Conservation (phyloP, 1,140 invertebrate species). For the Orchestia grillus region DNA sequence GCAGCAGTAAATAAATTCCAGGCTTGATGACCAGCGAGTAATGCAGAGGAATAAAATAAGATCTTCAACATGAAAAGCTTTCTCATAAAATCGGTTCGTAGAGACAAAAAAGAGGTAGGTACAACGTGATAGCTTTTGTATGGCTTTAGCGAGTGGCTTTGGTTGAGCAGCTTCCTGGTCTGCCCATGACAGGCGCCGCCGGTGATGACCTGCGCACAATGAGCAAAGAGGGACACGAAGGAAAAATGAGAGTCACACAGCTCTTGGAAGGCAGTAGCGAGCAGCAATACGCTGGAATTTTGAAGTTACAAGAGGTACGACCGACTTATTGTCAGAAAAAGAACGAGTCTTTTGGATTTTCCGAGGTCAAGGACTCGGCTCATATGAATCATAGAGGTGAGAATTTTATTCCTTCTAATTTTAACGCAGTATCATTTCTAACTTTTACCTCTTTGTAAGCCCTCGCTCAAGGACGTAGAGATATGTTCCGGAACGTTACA, state of each 20-base stretch:
- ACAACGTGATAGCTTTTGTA: slow-evolving; percentile 30
- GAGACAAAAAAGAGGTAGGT: background rate
- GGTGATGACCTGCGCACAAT: background rate
- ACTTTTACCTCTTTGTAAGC: background rate
- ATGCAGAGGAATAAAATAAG: background rate
- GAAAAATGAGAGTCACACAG: background rate
- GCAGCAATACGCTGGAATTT: background rate
- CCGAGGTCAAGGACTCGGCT: background rate
- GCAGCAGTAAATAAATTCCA: background rate
- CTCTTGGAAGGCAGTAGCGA: background rate
- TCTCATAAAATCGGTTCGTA: background rate
- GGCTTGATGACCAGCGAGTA: background rate
- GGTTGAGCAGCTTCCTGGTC: background rate
- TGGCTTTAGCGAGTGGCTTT: background rate
- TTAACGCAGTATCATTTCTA: background rate
- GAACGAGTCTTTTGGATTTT: background rate
- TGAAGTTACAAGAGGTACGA: background rate
- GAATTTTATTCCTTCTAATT: background rate
- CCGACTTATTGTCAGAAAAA: background rate
- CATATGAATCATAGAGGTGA: background rate
- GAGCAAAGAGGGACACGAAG: background rate
- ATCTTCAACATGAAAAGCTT: background rate
- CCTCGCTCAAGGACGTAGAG: background rate
- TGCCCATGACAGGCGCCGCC: background rate
- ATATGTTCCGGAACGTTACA: background rate